These are phyloP conservation scores for Taphrorychus bicolor DNA, from an alignment of 2,888 invertebrate genomes.

Conservation along the genomic window DNA sequence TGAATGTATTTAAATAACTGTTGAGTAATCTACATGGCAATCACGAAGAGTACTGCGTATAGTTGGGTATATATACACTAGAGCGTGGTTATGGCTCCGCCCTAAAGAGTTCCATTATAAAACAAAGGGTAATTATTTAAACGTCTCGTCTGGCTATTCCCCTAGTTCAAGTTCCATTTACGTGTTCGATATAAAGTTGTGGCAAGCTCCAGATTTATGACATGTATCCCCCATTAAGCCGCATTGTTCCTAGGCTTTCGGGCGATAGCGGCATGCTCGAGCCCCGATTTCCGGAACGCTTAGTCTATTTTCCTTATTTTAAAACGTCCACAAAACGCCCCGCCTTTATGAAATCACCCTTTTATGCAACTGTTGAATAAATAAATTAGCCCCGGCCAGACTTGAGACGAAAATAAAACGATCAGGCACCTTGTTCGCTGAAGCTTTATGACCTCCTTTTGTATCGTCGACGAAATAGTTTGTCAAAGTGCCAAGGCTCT, in stretches of 20 bases:
- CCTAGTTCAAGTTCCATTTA: slow-evolving; percentile 3
- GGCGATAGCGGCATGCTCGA: not conserved
- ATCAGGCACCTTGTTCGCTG: not conserved
- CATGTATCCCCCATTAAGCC: slow-evolving; percentile 13
- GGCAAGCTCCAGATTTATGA: slow-evolving; percentile 7
- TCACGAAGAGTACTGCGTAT: not conserved
- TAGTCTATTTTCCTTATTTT: slow-evolving; percentile 5
- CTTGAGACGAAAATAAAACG: slow-evolving; percentile 3
- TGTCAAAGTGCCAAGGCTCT: slow-evolving; percentile 20
- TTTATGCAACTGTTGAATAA: slow-evolving; percentile 8
- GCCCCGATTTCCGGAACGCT: slow-evolving; percentile 8
- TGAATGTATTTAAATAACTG: too few species aligned
- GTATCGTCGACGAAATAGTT: slow-evolving; percentile 22
- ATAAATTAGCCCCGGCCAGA: slow-evolving; percentile 4
- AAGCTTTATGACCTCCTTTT: slow-evolving; percentile 13
- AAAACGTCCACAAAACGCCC: not conserved
- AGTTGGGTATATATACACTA: not conserved
- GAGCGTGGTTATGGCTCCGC: not conserved
- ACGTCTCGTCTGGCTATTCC: not conserved
- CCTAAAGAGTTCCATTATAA: not conserved
- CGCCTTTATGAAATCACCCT: not conserved
- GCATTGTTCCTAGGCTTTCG: slow-evolving; percentile 8
- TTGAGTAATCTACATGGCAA: too few species aligned
- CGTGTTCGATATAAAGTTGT: slow-evolving; percentile 11
- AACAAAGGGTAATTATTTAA: not conserved